These are phyloP conservation scores for Nyctibius bracteatus DNA, from an alignment of 2,113 vertebrate species.

Conservation along the genomic window DNA sequence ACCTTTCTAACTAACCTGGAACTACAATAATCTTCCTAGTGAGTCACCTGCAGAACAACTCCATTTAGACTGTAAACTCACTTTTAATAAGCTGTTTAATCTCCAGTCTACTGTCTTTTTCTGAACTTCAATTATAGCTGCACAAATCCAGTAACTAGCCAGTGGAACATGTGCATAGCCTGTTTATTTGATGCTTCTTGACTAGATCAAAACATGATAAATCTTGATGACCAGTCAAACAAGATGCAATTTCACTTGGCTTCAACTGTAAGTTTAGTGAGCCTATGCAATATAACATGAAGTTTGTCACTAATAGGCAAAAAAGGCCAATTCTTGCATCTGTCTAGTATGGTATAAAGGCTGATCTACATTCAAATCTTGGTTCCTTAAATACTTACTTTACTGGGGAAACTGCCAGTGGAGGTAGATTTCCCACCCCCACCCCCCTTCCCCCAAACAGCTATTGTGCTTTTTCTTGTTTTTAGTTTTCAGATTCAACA, in stretches of 20 bases:
- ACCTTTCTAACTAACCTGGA: not conserved
- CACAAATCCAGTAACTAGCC: not conserved
- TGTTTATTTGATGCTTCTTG: not conserved
- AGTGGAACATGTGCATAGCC: not conserved
- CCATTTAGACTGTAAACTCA: not conserved
- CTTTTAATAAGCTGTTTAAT: not conserved
- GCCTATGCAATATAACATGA: not conserved
- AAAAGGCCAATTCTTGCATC: not conserved
- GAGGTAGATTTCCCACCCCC: too few relatives aligned
- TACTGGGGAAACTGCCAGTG: not conserved
- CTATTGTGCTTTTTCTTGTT: not conserved
- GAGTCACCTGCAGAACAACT: not conserved
- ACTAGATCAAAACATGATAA: not conserved
- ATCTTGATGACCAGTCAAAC: not conserved
- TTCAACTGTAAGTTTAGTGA: not conserved
- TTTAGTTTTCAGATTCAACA: not conserved
- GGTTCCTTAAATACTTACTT: not conserved
- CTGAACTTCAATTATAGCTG: not conserved
- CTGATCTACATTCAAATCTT: not conserved
- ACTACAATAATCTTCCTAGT: not conserved
- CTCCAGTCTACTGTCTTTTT: not conserved
- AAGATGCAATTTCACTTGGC: not conserved
- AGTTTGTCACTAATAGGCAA: not conserved
- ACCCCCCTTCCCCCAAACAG: not conserved
- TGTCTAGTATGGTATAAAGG: not conserved